Base-by-base conservation (phyloP, 2,888 invertebrate species). In the Reticulitermes lucifugus region DNA sequence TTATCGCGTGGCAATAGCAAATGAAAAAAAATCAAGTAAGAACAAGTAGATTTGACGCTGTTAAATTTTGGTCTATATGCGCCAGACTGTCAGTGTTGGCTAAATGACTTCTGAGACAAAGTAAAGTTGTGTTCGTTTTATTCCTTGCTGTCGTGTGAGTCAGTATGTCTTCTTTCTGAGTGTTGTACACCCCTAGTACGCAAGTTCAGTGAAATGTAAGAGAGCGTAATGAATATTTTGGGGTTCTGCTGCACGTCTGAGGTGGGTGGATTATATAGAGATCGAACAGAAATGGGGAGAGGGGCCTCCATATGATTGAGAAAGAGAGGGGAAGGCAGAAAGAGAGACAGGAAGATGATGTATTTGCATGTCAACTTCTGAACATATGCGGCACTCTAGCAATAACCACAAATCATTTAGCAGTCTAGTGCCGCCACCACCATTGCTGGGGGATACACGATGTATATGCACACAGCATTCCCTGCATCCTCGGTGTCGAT, bases 361-460 rank as follows among this genome's bases (percentile, higher is more conserved):
- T 82, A 85, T 85, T 75, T 85, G 60, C 83, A 75, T 65, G 85
- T 85, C 85, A 85, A 70, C 43, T 83, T 85, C 75, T 83, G 77
- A 85, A 85, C 85, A 85, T 85, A 85, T 85, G 85, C 79, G 83
- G 77, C 83, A 75, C 85, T 83, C 73, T 14, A 70, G 82, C 82
- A 83, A 83, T 83, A 83, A 79, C 85, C 83, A 85, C 85, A 85
- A 85, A 83, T 85, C 85, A 85, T 85, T 59, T 46, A 77, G 25
- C 77, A 65, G 65, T 65, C 65, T 25, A 65, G 25, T 9, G 65
- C 75, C 21, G 59, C 60, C 29, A 70, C 65, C n/a, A 70, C 51
- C 41, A 46, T 43, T 77, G 77, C 77, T 51, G 9, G 51, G n/a
- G 81, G 81, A 70, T 65, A 43, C 35, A 65, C 25, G 84, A 12